Evolutionary conservation across 2,113 vertebrate species (phyloP).

Genomic region (Cavia aperea): DNA sequence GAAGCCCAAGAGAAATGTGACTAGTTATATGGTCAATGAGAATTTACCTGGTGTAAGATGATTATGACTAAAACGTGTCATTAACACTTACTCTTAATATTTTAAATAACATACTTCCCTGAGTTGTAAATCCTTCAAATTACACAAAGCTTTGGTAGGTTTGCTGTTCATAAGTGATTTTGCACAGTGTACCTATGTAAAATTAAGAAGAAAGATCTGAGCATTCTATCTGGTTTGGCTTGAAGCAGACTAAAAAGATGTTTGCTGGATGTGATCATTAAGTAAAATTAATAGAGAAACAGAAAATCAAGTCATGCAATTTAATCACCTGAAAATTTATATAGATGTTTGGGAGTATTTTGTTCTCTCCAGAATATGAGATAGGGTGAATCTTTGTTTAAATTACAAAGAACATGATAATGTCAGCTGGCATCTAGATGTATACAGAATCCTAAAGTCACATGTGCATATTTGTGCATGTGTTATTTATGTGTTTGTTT

Average conservation of each 20-base stretch:
- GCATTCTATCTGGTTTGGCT: background rate
- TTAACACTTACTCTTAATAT: background rate
- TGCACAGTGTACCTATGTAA: background rate
- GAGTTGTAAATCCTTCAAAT: background rate
- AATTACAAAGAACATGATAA: background rate
- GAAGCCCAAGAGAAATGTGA: background rate
- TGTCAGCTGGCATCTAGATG: background rate
- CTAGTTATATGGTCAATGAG: background rate
- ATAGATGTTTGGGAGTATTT: background rate
- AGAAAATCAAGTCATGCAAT: conserved; percentile 27
- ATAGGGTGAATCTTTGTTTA: background rate
- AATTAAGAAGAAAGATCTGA: background rate
- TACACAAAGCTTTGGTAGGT: background rate
- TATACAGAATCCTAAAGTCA: background rate
- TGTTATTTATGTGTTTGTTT: background rate
- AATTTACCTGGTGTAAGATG: background rate
- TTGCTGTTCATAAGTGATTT: background rate
- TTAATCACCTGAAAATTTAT: background rate
- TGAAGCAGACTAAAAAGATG: background rate
- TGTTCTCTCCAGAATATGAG: background rate
- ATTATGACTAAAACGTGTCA: background rate
- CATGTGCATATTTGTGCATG: background rate
- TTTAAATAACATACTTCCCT: background rate
- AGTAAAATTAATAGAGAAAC: background rate
- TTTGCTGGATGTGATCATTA: background rate